Evolutionary conservation across 2,888 invertebrate genomes (phyloP), one percentile per base, ranked within the genome.

Genomic region (Nomada ruficornis): DNA sequence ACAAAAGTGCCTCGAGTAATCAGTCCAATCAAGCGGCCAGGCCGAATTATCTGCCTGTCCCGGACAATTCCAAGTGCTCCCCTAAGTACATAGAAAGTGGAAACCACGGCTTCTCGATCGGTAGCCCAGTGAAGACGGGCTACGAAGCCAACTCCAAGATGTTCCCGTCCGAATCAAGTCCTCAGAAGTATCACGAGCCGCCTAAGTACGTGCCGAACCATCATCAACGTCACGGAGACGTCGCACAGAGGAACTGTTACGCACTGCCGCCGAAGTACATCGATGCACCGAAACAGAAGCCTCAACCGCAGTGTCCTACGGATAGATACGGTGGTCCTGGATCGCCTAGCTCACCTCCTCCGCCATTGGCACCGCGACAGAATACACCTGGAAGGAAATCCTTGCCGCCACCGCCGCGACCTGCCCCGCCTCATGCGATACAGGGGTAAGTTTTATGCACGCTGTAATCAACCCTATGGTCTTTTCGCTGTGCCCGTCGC

Each of bases 321-420:
- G 92, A 92, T 13, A 88, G 91, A 78, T 91, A 88, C 78, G 74
- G 77, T 15, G 86, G 78, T 20, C 76, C 88, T 0, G 88, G 81
- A 0, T 88, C 90, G 13, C 86, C 90, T 0, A 90, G 86, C 57
- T 90, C 92, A 23, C 91, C 93, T 13, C 94, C 94, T 0, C 93
- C 93, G 7, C 93, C 93, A 15, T 78, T 93, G 15, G 93, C 93
- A 2, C 93, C 94, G 1, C 89, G 93, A 57, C 91, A 90, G n/a
- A 91, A 90, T 57, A 92, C 89, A 23, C 91, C 92, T 1, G 89
- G 91, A 2, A 90, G 92, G 44, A 94, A 93, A 67, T 91, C 93
- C 1, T 82, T 93, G 18, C 93, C 93, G 13, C 93, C 92, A 4
- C 94, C 94, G 29, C 94, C 94, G 0, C 90, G 93, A 82, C 94